Evolutionary conservation across 1,140 invertebrate genomes (phyloP), one percentile per base, ranked within the genome.

Genomic region (Zaprionus vittiger): DNA sequence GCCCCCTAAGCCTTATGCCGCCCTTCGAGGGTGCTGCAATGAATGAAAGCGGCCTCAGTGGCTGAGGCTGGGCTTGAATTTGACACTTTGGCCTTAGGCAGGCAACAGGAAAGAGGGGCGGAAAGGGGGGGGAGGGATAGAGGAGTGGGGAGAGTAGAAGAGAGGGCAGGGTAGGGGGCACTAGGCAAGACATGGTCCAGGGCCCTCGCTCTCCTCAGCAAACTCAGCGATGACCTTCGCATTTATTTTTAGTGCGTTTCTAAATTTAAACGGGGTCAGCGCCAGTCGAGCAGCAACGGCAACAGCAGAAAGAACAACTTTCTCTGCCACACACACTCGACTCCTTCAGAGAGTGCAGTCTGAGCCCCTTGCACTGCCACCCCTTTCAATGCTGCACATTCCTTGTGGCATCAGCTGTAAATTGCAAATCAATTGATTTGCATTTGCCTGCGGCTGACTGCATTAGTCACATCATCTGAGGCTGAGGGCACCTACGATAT

Each of bases 191-290:
- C 31, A 11, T 34, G 31, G 9, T 59, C 14, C 55, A 59, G 37
- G 37, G 14, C 57, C 38, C 57, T 41, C 55, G 44, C 44, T 55
- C 49, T 56, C 64, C 54, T 60, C 28, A 52, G 31, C 7, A 34
- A 44, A 44, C 44, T 52, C n/a, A n/a, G 34, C 24, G 22, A n/a
- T 67, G 91, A 84, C 90, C 90, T 91, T 91, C 85, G 83, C 75
- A 79, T 86, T 80, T 91, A 91, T 91, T 90, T 91, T 91, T 87
- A 91, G 85, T 77, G 75, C 75, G 73, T 61, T 84, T 61, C 80
- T 90, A 83, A 87, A 91, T 77, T 91, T 91, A 91, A 77, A 77
- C 90, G 83, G 85, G 91, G 90, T 91, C 90, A 87, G 64, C 54
- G 31, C 49, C 68, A 80, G 57, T 67, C 57, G 71, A 57, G 68